Evolutionary conservation across 2,113 vertebrate genomes (phyloP).

Genomic region (Aspiorhynchus laticeps): DNA sequence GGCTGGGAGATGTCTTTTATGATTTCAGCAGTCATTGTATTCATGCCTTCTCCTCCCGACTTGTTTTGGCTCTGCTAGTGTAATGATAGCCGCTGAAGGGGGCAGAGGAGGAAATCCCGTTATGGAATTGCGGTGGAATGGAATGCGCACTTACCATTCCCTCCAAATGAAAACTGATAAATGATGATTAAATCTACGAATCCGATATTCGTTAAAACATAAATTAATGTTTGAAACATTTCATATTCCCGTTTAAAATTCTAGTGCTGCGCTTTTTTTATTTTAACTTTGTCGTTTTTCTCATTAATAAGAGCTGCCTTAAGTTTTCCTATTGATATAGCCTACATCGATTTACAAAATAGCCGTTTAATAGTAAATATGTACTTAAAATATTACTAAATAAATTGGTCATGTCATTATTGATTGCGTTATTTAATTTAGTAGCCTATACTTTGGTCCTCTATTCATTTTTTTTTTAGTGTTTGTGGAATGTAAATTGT

Average conservation of each 20-base stretch:
- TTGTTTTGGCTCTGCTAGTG: slow-evolving; percentile 40
- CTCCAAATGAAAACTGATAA: neutral
- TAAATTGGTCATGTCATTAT: too few relatives aligned
- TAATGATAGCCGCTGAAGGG: slow-evolving; percentile 46
- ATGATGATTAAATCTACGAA: neutral
- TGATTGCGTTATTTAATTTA: too few relatives aligned
- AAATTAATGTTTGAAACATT: neutral
- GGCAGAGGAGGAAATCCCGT: slow-evolving; percentile 27
- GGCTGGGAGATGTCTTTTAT: slow-evolving; percentile 68
- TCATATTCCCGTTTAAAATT: neutral
- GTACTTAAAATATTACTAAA: too few relatives aligned
- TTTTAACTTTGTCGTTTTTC: too few relatives aligned
- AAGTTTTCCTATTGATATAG: too few relatives aligned
- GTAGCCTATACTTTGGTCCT: too few relatives aligned
- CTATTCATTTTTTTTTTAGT: too few relatives aligned
- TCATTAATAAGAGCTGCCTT: too few relatives aligned
- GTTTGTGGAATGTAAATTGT: too few relatives aligned
- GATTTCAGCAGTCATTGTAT: slow-evolving; percentile 82
- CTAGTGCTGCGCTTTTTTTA: too few relatives aligned
- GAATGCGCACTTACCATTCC: neutral
- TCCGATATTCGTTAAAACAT: neutral
- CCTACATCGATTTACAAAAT: too few relatives aligned
- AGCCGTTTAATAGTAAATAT: too few relatives aligned
- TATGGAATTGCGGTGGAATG: neutral
- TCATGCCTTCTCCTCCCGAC: slow-evolving; percentile 57